Conservation (phyloP, 2,797 vertebrate genomes). For the Alosa sapidissima region DNA sequence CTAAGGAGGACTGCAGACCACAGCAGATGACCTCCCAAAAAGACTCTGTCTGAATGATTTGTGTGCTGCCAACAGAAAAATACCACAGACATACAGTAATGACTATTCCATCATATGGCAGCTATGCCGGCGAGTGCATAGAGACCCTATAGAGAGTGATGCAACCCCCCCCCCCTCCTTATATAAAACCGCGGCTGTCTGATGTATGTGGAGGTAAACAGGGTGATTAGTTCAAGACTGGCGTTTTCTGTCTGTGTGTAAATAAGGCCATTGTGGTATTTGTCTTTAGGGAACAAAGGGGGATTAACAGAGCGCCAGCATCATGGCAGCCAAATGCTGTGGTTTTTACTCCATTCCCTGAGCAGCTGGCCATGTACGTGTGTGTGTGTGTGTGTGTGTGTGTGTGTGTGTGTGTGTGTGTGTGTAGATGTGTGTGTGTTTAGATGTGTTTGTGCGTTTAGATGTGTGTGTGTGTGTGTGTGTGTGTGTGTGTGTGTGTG, state of each 20-base stretch:
- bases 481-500: not conserved
- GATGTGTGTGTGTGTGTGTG: not conserved
- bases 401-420: not conserved
- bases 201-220: slow-evolving; percentile 7
- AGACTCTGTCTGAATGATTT: not conserved
- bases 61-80: not conserved
- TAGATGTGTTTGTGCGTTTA: not conserved
- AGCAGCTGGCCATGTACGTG: slow-evolving; percentile 1
- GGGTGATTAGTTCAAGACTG: slow-evolving; percentile 1
- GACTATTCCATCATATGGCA: not conserved
- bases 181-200: not conserved
- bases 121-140: not conserved
- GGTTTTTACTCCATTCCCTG: not conserved
- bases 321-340: slow-evolving; percentile 21
- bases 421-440: not conserved
- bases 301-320: not conserved
- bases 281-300: slow-evolving; percentile 6
- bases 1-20: not conserved
- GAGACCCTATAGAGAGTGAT: not conserved
- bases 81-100: not conserved
- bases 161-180: not conserved
- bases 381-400: not conserved
- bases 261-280: slow-evolving; percentile 24
- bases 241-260: not conserved
- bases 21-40: not conserved